Evolutionary conservation across 2,888 invertebrate genomes (phyloP), one percentile per base, ranked within the genome.

Genomic region (Eupithecia subumbrata): DNA sequence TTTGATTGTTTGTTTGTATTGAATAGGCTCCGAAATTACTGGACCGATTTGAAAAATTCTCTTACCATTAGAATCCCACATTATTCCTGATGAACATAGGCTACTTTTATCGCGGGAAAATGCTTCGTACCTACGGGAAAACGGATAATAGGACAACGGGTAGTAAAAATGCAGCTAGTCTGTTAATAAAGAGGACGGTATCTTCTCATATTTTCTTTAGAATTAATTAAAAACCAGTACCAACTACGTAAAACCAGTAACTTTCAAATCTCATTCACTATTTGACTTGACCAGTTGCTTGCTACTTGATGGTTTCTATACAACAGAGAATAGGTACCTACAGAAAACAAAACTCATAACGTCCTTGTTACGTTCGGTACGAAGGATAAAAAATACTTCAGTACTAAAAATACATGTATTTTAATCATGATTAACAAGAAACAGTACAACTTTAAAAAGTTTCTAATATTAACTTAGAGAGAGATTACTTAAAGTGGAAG

Each of bases 401-500:
- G 60, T 25, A 34, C 18, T 40, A 67, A 66, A 67, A 40, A 67
- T 22, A 67, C 11, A 67, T 67, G 67, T 67, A 67, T 67, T 64
- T 67, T 40, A 40, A 34, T n/a, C 16, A 37, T 67, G 34, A 37
- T n/a, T 34, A 67, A 30, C 52, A 22, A 70, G 34, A 74, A 18
- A 30, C 12, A 64, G 45, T 67, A 69, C 22, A 67, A 40, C 30
- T 43, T 67, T 45, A 71, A 43, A 30, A 25, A 34, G 71, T 63
- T 48, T 25, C 11, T 22, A 74, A 72, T 77, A 74, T 72, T 73
- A 73, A 12, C 9, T 64, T 45, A 71, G 22, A 68, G 22, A 68
- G 25, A 71, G 40, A 69, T 69, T 66, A 66, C 40, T 40, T 72
- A 68, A 71, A 71, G 63, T 8, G 40, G 69, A 81, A 82, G 80